These are phyloP conservation scores for Ormyrus labotus DNA, from an alignment of 2,888 invertebrate genomes.

Conservation along the genomic window DNA sequence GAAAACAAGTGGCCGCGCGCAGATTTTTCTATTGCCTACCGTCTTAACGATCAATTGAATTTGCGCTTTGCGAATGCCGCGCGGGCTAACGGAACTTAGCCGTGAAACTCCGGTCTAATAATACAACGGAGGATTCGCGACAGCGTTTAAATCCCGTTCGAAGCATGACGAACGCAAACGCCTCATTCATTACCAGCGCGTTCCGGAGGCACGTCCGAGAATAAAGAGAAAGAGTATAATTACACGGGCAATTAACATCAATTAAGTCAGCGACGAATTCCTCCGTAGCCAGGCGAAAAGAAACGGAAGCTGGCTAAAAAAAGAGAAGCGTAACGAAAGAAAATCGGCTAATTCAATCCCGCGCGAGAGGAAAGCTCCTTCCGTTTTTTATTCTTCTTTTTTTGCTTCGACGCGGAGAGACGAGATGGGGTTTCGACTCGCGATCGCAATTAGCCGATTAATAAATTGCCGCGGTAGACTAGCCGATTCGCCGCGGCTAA, in stretches of 20 bases:
- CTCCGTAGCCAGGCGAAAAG: background rate
- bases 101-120: background rate
- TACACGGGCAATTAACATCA: conserved; percentile 44
- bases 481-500: conserved; percentile 11
- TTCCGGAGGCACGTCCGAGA: conserved; percentile 4
- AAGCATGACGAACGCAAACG: conserved; percentile 19
- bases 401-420: background rate
- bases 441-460: conserved; percentile 40
- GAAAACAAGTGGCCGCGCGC: no score
- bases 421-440: conserved; percentile 19
- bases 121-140: background rate
- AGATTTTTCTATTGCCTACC: no score
- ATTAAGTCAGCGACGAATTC: conserved; percentile 35
- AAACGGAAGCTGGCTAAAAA: background rate
- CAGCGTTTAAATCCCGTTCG: conserved; percentile 25
- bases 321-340: conserved; percentile 9
- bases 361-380: conserved; percentile 6
- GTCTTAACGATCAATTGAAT: no score
- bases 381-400: background rate
- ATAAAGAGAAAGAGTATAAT: conserved; percentile 21
- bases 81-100: background rate
- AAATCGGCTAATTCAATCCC: conserved; percentile 43
- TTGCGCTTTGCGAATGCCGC: no score
- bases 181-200: background rate
- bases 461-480: conserved; percentile 35